Base-by-base conservation (phyloP, 2,113 vertebrate species). In the Holacanthus passer region DNA sequence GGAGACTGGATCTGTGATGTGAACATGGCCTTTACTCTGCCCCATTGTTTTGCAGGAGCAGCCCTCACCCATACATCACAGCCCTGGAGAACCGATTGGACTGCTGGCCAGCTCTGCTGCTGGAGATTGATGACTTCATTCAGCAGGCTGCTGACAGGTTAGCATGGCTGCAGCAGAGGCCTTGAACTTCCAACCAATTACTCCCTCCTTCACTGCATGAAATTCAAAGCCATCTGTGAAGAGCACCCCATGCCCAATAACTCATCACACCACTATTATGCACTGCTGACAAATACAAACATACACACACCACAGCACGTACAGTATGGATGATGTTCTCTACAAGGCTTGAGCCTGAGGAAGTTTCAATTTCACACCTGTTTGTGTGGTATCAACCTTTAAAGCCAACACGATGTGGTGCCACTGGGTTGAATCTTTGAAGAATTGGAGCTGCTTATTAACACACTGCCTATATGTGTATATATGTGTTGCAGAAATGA, bases 21-120 rank as follows among this genome's bases (percentile, higher is more conserved):
- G 32, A 74, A 27, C n/a, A 1, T 52, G 27, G n/a, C 48, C 52
- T 78, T 47, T 76, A 55, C 43, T 35, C 27, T 70, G 63, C 32
- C 20, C 19, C 11, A 16, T 69, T 88, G 55, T 63, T 93, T 92
- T 60, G 56, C 93, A 99, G 98, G 94, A 96, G 77, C 60, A 93
- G 29, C 87, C 96, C 97, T 77, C 98, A 99, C 77, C 98, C 98
- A 0, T 96, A 96, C 89, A 97, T 99, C 91, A 96, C 89, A 24
- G 94, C 96, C 17, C 93, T 99, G 87, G 98, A 99, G 93, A 97
- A 98, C 88, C 95, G 97, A 77, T 94, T 87, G 41, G 96, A 97
- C 73, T 97, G 96, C 91, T 99, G 98, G 98, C 96, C 98, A 0
- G 77, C 94, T 68, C 89, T 99, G 52, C 87, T 98, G 59, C 95